Evolutionary conservation across 2,113 vertebrate genomes (phyloP), one percentile per base, ranked within the genome.

Genomic region (Otocyon megalotis): DNA sequence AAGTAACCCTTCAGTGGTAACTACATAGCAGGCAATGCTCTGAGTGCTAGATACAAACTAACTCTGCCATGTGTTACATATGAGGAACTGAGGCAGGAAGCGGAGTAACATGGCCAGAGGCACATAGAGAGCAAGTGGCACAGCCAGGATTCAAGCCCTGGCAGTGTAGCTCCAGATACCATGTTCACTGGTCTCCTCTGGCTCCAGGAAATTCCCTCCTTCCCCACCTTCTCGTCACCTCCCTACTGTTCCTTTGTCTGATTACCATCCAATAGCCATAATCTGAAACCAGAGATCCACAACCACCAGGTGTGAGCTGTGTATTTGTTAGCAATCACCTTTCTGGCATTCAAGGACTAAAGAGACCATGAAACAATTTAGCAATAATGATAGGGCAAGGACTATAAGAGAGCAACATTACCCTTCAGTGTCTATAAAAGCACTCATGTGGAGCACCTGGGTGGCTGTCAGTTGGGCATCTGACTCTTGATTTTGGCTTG

Each of bases 191-290:
- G 17, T 60, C 26, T 43, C 43, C n/a, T 43, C 22, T 15, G 43
- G 2, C 35, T 77, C n/a, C 65, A 69, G 12, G 63, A 80, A 19
- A n/a, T n/a, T 69, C n/a, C 37, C 24, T 77, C 16, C 30, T 56
- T 43, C 15, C 43, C 20, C 20, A 58, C 13, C 4, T 24, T 28
- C 77, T 76, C 37, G 1, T 5, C 5, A 48, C 12, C 11, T 6
- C 3, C 11, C 19, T 2, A 56, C 1, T 2, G 3, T 65, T 24
- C 9, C 48, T 62, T 4, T 24, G 1, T 3, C 50, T 15, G 1
- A 74, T 15, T 37, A 63, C 14, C 14, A 54, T 8, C 14, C 4
- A 19, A 32, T 3, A 20, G 26, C 3, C 8, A 24, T 11, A 20
- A 32, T 56, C 50, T 35, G 5, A 85, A 76, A 14, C 30, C 56